phyloP scores from a whole-genome alignment of 2,113 vertebrate genomes.

The Pungitius pungitius region DNA sequence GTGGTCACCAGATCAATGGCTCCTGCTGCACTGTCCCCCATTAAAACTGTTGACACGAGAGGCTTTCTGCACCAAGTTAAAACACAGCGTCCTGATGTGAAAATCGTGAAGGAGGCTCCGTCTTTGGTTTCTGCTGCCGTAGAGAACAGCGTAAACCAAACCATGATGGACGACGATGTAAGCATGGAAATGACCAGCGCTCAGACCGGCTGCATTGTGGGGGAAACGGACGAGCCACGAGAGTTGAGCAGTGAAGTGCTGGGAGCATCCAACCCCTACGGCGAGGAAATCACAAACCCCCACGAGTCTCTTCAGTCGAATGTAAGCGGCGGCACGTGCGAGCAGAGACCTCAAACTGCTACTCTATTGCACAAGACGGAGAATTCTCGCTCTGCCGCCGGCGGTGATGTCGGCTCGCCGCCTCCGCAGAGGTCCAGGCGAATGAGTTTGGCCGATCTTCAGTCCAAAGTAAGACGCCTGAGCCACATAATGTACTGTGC shows the following conservation, averaged over 20 bases:
- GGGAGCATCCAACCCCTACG: neutral
- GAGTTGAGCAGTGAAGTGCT: neutral
- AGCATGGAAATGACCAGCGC: conserved; percentile 38
- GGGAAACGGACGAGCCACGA: conserved; percentile 7
- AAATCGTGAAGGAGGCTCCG: conserved; percentile 2
- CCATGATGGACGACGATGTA: neutral
- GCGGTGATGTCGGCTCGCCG: neutral
- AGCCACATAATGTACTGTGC: conserved; percentile 61
- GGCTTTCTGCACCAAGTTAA: neutral
- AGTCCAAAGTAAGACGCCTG: conserved; percentile 77
- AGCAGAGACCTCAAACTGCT: conserved; percentile 12
- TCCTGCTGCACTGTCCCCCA: neutral
- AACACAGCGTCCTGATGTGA: neutral
- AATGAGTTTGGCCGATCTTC: conserved; percentile 74
- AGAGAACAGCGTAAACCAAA: conserved; percentile 24
- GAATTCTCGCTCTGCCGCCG: conserved; percentile 5
- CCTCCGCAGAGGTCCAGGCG: conserved; percentile 43
- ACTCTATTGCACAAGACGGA: conserved; percentile 10
- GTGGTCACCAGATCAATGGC: conserved; percentile 7
- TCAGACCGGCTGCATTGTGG: conserved; percentile 30
- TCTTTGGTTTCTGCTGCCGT: neutral
- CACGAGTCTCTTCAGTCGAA: conserved; percentile 5
- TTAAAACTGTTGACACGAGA: neutral
- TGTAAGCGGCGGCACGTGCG: conserved; percentile 4
- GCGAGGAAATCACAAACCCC: conserved; percentile 18